Evolutionary conservation across 2,888 invertebrate species (phyloP).

Genomic region (Caenorhabditis japonica): DNA sequence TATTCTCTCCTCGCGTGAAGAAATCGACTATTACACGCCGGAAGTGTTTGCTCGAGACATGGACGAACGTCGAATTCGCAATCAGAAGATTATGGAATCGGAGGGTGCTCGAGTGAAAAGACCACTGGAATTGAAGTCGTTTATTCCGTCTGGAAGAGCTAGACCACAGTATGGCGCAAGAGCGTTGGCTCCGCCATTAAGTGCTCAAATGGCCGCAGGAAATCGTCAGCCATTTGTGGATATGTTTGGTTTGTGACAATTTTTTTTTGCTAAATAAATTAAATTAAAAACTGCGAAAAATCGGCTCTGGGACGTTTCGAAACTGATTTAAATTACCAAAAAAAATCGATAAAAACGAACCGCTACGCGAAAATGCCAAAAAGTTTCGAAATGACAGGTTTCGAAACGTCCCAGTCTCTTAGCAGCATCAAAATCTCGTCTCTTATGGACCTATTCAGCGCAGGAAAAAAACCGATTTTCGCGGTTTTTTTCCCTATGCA

Average conservation of each 20-base stretch:
- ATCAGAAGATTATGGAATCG: constrained; percentile 19
- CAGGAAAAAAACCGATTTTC: too few relatives aligned
- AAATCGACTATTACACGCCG: constrained; percentile 24
- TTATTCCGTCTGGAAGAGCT: constrained; percentile 15
- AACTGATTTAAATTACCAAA: too few relatives aligned
- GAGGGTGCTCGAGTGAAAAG: constrained; percentile 7
- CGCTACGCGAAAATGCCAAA: too few relatives aligned
- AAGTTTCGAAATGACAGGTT: too few relatives aligned
- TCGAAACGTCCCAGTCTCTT: too few relatives aligned
- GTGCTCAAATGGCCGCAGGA: constrained; percentile 51
- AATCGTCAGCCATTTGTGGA: constrained; percentile 39
- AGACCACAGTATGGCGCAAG: constrained; percentile 27
- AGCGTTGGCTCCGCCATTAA: constrained; percentile 49
- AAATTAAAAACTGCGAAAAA: too few relatives aligned
- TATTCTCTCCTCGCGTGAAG: neutral
- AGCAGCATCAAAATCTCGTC: too few relatives aligned
- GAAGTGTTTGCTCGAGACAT: constrained; percentile 37
- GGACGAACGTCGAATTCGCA: constrained; percentile 26
- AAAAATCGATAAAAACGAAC: too few relatives aligned
- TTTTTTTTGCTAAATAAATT: too few relatives aligned
- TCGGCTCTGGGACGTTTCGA: too few relatives aligned
- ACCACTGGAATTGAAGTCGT: constrained; percentile 13
- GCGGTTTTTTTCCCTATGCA: too few relatives aligned
- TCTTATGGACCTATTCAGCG: too few relatives aligned
- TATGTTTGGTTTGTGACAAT: constrained; percentile 1